Evolutionary conservation across 1,140 invertebrate genomes (phyloP).

Genomic region (Alviniconcha marisindica): DNA sequence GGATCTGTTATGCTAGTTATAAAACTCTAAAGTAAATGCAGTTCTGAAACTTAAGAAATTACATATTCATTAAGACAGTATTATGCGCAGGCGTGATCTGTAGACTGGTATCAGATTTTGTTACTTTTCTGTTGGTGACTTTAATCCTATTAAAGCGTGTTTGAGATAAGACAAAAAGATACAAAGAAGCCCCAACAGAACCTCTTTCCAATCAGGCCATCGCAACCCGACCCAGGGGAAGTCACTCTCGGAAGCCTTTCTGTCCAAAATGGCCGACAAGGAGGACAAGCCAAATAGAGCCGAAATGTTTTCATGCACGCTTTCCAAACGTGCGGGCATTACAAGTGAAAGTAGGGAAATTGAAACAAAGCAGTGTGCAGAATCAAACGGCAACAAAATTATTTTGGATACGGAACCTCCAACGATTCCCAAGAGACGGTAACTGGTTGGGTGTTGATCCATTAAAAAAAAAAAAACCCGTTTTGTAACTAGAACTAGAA

Average conservation of each 20-base stretch:
- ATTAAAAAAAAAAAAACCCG: no score
- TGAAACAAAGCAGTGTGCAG: constrained; percentile 3
- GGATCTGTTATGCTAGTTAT: no score
- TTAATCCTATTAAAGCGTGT: background rate
- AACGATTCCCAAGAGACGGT: constrained; percentile 51
- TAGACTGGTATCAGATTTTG: no score
- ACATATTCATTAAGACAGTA: background rate
- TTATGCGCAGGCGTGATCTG: no score
- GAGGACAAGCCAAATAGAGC: background rate
- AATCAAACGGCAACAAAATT: constrained; percentile 25
- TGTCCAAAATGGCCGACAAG: constrained; percentile 24
- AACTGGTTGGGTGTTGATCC: background rate
- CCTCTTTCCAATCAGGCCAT: constrained; percentile 12
- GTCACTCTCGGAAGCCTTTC: constrained; percentile 10
- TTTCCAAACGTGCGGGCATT: background rate
- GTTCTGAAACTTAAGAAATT: no score
- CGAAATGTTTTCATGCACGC: background rate
- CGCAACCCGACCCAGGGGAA: constrained; percentile 21
- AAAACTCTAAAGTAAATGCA: no score
- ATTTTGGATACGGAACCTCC: constrained; percentile 46
- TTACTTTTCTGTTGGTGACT: background rate
- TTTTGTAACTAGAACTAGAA: no score
- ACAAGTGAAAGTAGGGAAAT: background rate
- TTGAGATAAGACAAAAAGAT: background rate
- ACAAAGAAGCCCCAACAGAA: background rate